Evolutionary conservation across 2,797 vertebrate species (phyloP).

Genomic region (Nasua narica): DNA sequence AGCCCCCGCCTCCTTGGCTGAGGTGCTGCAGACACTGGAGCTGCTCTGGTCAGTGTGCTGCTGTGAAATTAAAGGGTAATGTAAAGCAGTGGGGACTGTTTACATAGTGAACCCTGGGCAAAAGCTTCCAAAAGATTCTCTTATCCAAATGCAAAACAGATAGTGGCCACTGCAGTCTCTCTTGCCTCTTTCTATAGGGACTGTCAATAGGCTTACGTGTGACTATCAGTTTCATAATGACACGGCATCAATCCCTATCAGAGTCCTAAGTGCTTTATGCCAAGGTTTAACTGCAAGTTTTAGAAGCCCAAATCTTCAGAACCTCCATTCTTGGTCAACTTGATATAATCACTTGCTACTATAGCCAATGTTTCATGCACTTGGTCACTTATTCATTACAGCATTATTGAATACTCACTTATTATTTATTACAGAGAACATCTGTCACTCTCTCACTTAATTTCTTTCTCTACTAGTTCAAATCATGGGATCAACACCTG

Average conservation of each 20-base stretch:
- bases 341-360: neutral
- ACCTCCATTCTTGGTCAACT: neutral
- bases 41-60: neutral
- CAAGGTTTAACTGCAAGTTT: neutral
- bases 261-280: neutral
- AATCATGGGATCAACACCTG: neutral
- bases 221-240: neutral
- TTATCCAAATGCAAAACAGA: neutral
- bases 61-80: neutral
- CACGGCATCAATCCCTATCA: neutral
- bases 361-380: neutral
- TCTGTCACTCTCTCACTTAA: neutral
- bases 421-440: neutral
- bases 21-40: too few relatives aligned
- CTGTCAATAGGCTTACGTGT: neutral
- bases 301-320: neutral
- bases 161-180: neutral
- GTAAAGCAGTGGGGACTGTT: neutral
- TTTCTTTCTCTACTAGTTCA: neutral
- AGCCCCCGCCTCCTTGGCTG: neutral
- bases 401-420: neutral
- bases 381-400: neutral
- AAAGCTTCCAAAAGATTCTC: neutral
- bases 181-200: neutral
- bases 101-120: neutral